Evolutionary conservation across 2,888 invertebrate species (phyloP), one percentile per base, ranked within the genome.

Genomic region (Meteorus colon): DNA sequence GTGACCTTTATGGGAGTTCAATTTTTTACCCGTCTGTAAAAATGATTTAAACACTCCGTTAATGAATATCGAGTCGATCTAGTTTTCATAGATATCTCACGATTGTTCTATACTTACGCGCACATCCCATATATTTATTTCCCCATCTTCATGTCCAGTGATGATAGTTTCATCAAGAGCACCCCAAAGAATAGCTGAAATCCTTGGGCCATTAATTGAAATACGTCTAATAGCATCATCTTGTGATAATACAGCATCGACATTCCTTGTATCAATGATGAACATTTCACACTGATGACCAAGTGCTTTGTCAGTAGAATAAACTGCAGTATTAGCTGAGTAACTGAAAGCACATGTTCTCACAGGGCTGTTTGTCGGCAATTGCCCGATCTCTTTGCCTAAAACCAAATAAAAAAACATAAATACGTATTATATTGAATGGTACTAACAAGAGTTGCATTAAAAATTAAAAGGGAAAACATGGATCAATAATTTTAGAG

Each of bases 171-270:
- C 96, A 89, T 99, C 99, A 51, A 98, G 91, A 69, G 95, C 94
- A 29, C 98, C 98, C 98, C 99, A 99, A 34, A 98, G 91, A 91
- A 98, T 94, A 0, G 98, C 95, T 1, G 98, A 97, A 16, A 98
- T 96, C 90, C 97, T 97, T 0, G 95, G 92, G 75, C 94, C 94
- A 77, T 93, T 92, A 81, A 97, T 94, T 48, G 95, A 95, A 90
- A 97, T 95, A 82, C 94, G 93, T 83, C 96, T 90, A 80, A 95
- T 94, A 0, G 96, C 95, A 75, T 94, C 92, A 71, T 95, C 94
- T 74, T 92, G 91, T 1, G 93, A 92, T 74, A 94, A 90, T 19
- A 93, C 92, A 12, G 94, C 93, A 90, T 96, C 96, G 5, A 94
- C 93, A 75, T 92, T 95, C 84, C 96, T 93, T 19, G 95, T 94